A percentile compares a stretch with the other conserved stretches of the same genome.
phyloP scores from a whole-genome alignment of 2,888 invertebrate species.

The Tenthredo livida region DNA sequence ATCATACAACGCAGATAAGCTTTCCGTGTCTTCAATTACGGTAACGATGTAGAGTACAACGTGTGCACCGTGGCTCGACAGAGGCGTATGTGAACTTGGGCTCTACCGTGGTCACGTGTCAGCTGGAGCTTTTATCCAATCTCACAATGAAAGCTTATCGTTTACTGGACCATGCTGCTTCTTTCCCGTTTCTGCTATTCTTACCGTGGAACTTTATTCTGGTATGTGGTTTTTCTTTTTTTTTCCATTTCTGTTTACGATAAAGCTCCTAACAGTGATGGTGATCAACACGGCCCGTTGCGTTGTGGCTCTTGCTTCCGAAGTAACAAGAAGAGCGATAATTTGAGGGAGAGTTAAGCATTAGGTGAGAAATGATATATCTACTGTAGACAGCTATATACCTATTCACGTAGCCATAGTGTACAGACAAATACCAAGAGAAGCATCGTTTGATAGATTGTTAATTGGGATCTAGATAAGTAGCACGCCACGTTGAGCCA shows the following conservation, averaged over 20 bases:
- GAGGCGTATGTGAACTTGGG: not conserved
- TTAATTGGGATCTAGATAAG: constrained; percentile 53
- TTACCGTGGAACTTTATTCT: not conserved
- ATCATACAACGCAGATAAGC: constrained; percentile 8
- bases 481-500: constrained; percentile 12
- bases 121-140: not conserved
- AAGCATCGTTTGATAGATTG: constrained; percentile 35
- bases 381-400: not conserved
- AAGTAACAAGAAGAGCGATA: not conserved
- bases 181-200: not conserved
- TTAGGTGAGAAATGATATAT: constrained; percentile 2
- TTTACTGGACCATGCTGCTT: not conserved
- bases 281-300: not conserved
- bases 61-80: not conserved
- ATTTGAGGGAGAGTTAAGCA: not conserved
- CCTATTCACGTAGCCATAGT: not conserved
- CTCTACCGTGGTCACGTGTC: constrained; percentile 1
- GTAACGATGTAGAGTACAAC: constrained; percentile 14
- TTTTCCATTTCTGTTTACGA: not conserved
- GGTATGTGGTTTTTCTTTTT: not conserved
- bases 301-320: not conserved
- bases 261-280: not conserved
- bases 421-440: not conserved
- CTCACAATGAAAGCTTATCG: not conserved
- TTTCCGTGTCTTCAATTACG: constrained; percentile 11